phyloP scores from a whole-genome alignment of 1,140 invertebrate genomes.

The Lutraria rhynchaena region DNA sequence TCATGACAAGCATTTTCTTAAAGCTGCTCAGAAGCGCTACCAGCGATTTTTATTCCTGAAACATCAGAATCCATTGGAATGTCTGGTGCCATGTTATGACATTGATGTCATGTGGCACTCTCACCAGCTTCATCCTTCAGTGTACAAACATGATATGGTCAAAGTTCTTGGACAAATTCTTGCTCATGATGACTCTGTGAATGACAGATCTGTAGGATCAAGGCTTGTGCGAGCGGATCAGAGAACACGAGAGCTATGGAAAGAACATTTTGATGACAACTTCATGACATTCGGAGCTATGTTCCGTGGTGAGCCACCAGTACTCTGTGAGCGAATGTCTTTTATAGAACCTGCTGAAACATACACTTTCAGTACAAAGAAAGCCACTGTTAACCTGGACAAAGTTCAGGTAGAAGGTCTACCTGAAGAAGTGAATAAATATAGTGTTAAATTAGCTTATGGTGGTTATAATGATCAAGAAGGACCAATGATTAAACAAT shows the following conservation, averaged over 20 bases:
- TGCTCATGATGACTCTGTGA: conserved; percentile 83
- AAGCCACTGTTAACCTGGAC: conserved; percentile 67
- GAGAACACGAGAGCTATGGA: conserved; percentile 74
- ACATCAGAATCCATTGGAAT: conserved; percentile 80
- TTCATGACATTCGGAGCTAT: conserved; percentile 77
- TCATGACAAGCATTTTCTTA: conserved; percentile 80
- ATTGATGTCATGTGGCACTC: conserved; percentile 84
- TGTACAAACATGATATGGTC: conserved; percentile 80
- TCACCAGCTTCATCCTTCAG: conserved; percentile 82
- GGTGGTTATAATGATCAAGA: conserved; percentile 68
- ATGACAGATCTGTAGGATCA: conserved; percentile 80
- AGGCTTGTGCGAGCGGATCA: conserved; percentile 75
- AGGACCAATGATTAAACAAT: conserved; percentile 61
- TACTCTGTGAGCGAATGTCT: conserved; percentile 67
- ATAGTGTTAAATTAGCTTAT: conserved; percentile 67
- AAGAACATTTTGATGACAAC: conserved; percentile 72
- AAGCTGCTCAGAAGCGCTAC: conserved; percentile 81
- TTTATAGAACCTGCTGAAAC: conserved; percentile 63
- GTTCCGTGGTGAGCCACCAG: conserved; percentile 79
- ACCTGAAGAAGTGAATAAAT: conserved; percentile 69
- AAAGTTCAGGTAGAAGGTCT: conserved; percentile 68
- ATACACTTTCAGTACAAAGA: conserved; percentile 68
- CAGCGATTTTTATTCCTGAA: conserved; percentile 83
- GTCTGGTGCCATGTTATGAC: conserved; percentile 84
- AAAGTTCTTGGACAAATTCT: conserved; percentile 81